phyloP scores from a whole-genome alignment of 2,797 vertebrate genomes.

The Kryptolebias ocellatus region DNA sequence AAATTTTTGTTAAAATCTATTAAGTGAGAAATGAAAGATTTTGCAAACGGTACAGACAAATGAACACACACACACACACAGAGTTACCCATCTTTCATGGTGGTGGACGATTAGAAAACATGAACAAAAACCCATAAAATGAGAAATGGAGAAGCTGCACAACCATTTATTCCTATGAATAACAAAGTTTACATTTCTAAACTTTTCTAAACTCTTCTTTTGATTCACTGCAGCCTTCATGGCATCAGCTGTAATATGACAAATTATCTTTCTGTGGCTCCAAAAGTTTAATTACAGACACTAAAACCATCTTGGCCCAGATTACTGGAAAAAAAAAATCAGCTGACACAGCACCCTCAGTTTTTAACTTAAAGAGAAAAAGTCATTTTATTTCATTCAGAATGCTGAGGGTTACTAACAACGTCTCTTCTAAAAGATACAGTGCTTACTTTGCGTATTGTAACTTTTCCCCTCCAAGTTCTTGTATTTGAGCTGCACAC shows the following conservation, averaged over 20 bases:
- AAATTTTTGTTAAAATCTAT: no score
- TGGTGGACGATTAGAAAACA: no score
- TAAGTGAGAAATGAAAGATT: no score
- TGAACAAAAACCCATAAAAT: no score
- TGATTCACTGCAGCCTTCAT: background rate
- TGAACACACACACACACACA: no score
- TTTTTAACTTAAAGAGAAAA: background rate
- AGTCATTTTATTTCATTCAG: slow-evolving; percentile 9
- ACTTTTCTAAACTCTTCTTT: background rate
- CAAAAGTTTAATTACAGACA: background rate
- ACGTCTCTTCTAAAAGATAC: background rate
- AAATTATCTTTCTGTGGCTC: background rate
- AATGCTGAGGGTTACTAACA: slow-evolving; percentile 1
- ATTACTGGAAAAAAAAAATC: no score
- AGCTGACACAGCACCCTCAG: no score
- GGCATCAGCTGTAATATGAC: background rate
- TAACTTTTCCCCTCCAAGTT: background rate
- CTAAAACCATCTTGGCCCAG: background rate
- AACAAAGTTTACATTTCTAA: no score
- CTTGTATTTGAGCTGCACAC: slow-evolving; percentile 22
- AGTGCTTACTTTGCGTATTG: background rate
- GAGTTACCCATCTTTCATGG: no score
- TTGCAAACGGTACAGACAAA: no score
- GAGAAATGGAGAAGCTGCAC: no score
- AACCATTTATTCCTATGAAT: no score